Base-by-base conservation (phyloP, 2,888 invertebrate genomes). In the Hirtodrosophila alboralis region DNA sequence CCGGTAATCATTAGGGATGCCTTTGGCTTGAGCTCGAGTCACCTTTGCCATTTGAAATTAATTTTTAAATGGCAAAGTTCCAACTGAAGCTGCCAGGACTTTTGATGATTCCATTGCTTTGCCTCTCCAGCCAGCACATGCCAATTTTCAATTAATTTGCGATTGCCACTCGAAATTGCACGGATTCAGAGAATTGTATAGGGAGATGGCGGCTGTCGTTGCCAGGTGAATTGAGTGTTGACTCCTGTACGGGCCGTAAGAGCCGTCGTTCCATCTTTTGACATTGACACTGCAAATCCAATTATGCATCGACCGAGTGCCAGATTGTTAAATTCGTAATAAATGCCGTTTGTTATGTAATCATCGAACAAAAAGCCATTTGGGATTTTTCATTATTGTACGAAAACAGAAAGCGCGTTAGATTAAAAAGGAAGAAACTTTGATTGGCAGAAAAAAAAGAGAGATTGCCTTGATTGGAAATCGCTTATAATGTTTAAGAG, bases 71-170 rank as follows among this genome's bases (percentile, higher is more conserved):
- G 67, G 69, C 66, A 66, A 41, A 33, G 45, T 31, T 51, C 49
- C 66, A 66, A 47, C 18, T 23, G 44, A 47, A 43, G 13, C 59
- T 38, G 47, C 18, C 28, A 48, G 54, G 41, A 16, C 59, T 38
- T 41, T 45, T 53, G 58, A 21, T 23, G 48, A 16, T 54, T 36
- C 44, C 36, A 51, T 27, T 47, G 23, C 56, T 21, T 12, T 26
- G 26, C 16, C 2, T 13, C 10, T 3, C 12, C 18, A n/a, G n/a
- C 26, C 51, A 14, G 9, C 4, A n/a, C 23, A 27, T 52, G 61
- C 33, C 69, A 69, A 59, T 69, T 75, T 77, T 67, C 60, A 77
- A 77, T 77, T 78, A 83, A 71, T 77, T 81, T 71, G 40, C 45
- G 28, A 56, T 47, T 63, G 45, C 47, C 64, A 53, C 64, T 63